Percentiles rank a stretch among this genome's conserved stretches.
These are phyloP conservation scores for Habrosyne pyritoides DNA, from an alignment of 2,888 invertebrate genomes.

Conservation along the genomic window DNA sequence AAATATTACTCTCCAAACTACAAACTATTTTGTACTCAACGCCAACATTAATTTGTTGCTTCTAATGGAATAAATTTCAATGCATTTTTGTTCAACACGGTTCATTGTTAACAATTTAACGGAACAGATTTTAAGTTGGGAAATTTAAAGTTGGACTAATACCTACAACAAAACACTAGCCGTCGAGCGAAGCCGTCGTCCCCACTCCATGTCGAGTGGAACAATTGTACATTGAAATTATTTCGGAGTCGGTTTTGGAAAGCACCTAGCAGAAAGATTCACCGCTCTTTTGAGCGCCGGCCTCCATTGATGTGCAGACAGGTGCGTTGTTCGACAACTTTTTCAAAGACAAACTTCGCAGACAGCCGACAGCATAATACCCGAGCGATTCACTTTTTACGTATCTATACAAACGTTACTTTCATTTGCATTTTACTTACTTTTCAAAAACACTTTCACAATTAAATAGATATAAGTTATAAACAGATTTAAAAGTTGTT, in stretches of 20 bases:
- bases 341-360: constrained; percentile 74
- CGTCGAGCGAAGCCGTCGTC: not conserved
- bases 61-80: constrained; percentile 17
- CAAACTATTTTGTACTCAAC: constrained; percentile 8
- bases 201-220: constrained; percentile 18
- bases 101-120: constrained; percentile 18
- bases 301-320: constrained; percentile 59
- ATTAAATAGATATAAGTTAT: not conserved
- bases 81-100: constrained; percentile 22
- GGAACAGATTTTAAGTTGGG: constrained; percentile 9
- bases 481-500: no score
- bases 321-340: constrained; percentile 63
- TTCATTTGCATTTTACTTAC: constrained; percentile 23
- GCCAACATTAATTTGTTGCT: constrained; percentile 11
- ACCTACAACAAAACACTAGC: not conserved
- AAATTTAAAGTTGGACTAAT: constrained; percentile 1
- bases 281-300: constrained; percentile 47
- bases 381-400: constrained; percentile 29
- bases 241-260: constrained; percentile 11
- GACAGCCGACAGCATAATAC: constrained; percentile 44
- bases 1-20: constrained; percentile 17
- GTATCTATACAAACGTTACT: constrained; percentile 15
- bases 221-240: constrained; percentile 36
- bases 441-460: not conserved
- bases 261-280: constrained; percentile 34